Percentiles rank a stretch among this genome's conserved stretches.
Evolutionary conservation across 2,888 invertebrate genomes (phyloP).

Genomic region (Ophion costatus): DNA sequence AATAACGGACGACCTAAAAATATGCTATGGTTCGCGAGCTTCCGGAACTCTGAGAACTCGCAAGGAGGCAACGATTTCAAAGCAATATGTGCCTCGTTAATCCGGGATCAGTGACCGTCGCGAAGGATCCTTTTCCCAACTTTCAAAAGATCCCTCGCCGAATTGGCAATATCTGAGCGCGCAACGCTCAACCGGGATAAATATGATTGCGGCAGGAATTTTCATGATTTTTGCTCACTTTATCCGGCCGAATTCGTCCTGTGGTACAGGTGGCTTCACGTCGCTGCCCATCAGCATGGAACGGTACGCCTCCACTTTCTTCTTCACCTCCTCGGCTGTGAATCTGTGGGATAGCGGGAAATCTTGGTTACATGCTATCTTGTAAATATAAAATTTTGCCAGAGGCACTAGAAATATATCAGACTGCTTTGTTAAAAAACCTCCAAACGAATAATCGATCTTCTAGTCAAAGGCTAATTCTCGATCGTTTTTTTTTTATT

Average conservation of each 20-base stretch:
- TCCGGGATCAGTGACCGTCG: conserved; percentile 66
- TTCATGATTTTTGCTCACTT: conserved; percentile 85
- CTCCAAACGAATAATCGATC: too few species aligned
- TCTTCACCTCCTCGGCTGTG: conserved; percentile 92
- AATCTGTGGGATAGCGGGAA: conserved; percentile 87
- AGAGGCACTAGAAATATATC: too few species aligned
- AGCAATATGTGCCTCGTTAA: conserved; percentile 33
- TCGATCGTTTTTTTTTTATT: too few species aligned
- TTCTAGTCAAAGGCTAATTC: too few species aligned
- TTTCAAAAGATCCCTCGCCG: conserved; percentile 2
- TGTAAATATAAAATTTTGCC: background rate
- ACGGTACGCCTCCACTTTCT: conserved; percentile 94
- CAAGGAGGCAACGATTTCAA: background rate
- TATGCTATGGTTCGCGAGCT: background rate
- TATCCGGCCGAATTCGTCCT: conserved; percentile 94
- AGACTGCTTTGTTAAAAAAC: background rate
- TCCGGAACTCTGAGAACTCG: background rate
- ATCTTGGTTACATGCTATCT: background rate
- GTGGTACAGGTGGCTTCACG: conserved; percentile 85
- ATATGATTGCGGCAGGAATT: conserved; percentile 17
- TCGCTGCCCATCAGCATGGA: conserved; percentile 92
- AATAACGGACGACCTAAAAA: background rate
- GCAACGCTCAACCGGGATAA: background rate
- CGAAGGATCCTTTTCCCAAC: background rate
- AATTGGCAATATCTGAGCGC: conserved; percentile 41